Conservation (phyloP, 1,140 invertebrate genomes). For the Ostrea edulis region DNA sequence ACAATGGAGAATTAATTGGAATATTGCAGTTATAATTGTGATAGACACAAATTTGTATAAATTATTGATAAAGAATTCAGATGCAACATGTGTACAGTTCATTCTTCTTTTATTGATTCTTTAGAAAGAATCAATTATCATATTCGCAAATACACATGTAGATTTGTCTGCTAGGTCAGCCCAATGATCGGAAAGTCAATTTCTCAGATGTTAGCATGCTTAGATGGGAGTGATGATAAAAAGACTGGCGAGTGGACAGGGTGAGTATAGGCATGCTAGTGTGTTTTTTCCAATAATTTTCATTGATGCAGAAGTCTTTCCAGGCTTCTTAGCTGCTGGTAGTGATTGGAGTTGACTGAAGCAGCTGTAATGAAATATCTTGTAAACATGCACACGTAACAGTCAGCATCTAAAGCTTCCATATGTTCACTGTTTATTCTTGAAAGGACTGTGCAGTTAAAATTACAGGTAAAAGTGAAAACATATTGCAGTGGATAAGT, state of each 20-base stretch:
- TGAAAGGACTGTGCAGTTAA: not conserved
- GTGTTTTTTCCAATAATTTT: constrained; percentile 20
- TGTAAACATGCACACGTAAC: constrained; percentile 21
- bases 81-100: constrained; percentile 6
- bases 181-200: not conserved
- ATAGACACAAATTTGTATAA: no score
- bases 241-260: not conserved
- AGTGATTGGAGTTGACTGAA: constrained; percentile 34
- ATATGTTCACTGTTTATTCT: not conserved
- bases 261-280: not conserved
- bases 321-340: not conserved
- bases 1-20: no score
- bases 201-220: not conserved
- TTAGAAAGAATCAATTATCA: constrained; percentile 33
- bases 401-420: not conserved
- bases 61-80: not conserved
- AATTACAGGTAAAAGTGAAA: not conserved
- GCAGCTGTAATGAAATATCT: constrained; percentile 12
- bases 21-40: no score
- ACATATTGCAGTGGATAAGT: not conserved
- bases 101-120: constrained; percentile 16
- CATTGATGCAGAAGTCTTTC: constrained; percentile 24
- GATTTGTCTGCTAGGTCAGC: not conserved
- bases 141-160: constrained; percentile 4
- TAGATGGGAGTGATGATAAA: not conserved